Evolutionary conservation across 2,113 vertebrate species (phyloP).

Genomic region (Sprattus sprattus): DNA sequence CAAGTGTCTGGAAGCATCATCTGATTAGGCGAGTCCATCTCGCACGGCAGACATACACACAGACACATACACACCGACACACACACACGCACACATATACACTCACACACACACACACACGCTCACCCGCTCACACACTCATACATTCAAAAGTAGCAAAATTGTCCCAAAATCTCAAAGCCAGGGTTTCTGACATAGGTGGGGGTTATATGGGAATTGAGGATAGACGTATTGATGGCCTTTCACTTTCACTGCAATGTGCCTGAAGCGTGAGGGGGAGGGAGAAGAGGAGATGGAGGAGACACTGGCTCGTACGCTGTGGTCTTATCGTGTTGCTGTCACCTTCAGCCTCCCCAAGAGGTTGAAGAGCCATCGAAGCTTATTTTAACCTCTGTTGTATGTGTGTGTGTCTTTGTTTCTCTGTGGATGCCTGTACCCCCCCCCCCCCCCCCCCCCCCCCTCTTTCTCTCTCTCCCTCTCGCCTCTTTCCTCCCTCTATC

Average conservation of each 20-base stretch:
- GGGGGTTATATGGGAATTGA: background rate
- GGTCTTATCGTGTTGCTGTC: constrained; percentile 20
- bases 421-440: background rate
- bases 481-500: constrained; percentile 21
- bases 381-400: constrained; percentile 3
- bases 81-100: background rate
- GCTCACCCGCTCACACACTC: constrained; percentile 8
- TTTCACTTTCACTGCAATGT: background rate
- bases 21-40: constrained; percentile 50
- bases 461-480: constrained; percentile 4
- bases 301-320: background rate
- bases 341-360: background rate
- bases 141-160: background rate
- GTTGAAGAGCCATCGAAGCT: background rate
- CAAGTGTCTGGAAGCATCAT: constrained; percentile 53
- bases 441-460: background rate
- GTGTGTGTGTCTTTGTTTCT: background rate
- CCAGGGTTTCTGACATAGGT: constrained; percentile 10
- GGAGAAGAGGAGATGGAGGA: background rate
- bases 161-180: background rate
- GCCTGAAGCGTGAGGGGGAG: background rate
- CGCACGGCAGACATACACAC: background rate
- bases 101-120: constrained; percentile 8
- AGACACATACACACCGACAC: background rate
- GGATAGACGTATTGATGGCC: constrained; percentile 14